Percentiles rank a stretch among this genome's conserved stretches.
Evolutionary conservation across 2,888 invertebrate species (phyloP).

Genomic region (Lymantria monacha): DNA sequence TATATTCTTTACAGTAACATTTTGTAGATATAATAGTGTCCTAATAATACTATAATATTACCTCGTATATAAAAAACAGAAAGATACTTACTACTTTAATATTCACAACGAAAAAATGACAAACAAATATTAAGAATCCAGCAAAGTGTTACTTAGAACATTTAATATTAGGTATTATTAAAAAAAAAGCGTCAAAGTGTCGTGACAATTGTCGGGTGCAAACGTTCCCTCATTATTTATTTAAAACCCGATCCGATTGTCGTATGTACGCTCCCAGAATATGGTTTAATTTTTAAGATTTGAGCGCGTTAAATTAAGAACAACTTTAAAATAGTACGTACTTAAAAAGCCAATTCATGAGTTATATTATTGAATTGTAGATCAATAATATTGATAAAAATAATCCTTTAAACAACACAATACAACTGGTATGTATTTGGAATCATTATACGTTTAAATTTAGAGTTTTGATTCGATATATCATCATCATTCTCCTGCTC

Average conservation of each 20-base stretch:
- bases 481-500: no score
- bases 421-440: no score
- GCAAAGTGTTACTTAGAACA: conserved; percentile 9
- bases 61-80: background rate
- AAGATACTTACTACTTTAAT: background rate
- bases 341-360: no score
- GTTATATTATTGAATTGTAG: no score
- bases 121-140: conserved; percentile 6
- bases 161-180: conserved; percentile 50
- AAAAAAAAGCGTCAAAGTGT: conserved; percentile 52
- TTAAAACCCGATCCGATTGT: conserved; percentile 74
- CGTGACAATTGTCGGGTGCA: conserved; percentile 48
- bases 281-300: conserved; percentile 29
- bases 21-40: no score
- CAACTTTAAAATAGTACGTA: background rate
- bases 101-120: background rate
- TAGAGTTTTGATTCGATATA: no score
- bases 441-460: no score
- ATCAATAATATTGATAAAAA: no score
- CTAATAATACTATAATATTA: no score
- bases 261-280: conserved; percentile 52
- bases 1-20: no score
- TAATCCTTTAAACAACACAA: no score
- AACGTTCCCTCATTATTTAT: conserved; percentile 76
- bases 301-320: background rate